A percentile compares a stretch with the other conserved stretches of the same genome.
Evolutionary conservation across 2,113 vertebrate genomes (phyloP).

Genomic region (Anarrhichthys ocellatus): DNA sequence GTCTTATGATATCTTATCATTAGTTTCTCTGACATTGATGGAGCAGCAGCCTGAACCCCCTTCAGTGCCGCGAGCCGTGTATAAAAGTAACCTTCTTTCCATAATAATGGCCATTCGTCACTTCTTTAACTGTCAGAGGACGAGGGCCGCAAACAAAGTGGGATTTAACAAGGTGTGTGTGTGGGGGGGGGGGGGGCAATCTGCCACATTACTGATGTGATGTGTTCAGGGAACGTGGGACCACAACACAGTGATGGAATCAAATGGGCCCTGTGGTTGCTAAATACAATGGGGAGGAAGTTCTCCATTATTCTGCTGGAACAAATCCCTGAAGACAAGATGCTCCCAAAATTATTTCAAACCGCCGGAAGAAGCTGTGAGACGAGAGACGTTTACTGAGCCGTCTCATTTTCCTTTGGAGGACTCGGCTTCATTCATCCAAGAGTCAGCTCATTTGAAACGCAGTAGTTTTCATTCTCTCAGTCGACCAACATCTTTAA

Average conservation of each 20-base stretch:
- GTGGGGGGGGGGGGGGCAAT: constrained; percentile 16
- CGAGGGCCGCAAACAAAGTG: constrained; percentile 65
- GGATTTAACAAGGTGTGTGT: constrained; percentile 57
- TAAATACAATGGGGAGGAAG: constrained; percentile 56
- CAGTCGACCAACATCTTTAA: too few relatives aligned
- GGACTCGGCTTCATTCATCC: background rate
- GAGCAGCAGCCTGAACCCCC: constrained; percentile 63
- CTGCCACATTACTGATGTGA: constrained; percentile 70
- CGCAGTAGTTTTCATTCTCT: too few relatives aligned
- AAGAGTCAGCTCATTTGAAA: background rate
- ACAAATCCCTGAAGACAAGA: background rate
- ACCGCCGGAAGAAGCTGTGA: background rate
- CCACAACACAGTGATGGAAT: constrained; percentile 10
- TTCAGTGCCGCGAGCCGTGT: constrained; percentile 68
- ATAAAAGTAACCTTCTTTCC: constrained; percentile 86
- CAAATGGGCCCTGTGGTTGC: constrained; percentile 45
- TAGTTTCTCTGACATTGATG: constrained; percentile 84
- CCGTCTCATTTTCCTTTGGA: too few relatives aligned
- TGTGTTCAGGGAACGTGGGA: constrained; percentile 76
- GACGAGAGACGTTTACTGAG: background rate
- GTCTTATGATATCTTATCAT: constrained; percentile 87
- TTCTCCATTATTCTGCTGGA: background rate
- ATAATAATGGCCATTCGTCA: constrained; percentile 85
- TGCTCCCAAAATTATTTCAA: background rate
- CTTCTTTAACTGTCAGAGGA: constrained; percentile 77